phyloP scores from a whole-genome alignment of 92 coral and sea anemone genomes.

The Paragorgia papillata region DNA sequence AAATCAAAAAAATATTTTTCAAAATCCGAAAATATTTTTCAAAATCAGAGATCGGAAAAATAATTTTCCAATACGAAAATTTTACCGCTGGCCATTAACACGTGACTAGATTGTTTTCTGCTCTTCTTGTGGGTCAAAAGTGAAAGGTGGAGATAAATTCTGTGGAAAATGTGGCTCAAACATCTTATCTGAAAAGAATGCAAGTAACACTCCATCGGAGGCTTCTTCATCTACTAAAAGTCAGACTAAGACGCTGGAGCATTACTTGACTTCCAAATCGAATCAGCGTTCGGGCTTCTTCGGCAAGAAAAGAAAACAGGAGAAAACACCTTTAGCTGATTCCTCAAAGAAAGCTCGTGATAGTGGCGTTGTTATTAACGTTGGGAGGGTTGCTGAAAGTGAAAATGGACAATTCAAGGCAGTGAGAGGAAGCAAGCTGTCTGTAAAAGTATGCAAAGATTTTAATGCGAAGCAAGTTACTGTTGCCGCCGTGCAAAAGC shows the following conservation, averaged over 20 bases:
- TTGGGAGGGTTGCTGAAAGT: constrained; percentile 48
- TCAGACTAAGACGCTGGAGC: no score
- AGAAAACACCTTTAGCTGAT: no score
- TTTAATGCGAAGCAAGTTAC: constrained; percentile 31
- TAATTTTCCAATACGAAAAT: no score
- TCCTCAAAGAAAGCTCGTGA: neutral
- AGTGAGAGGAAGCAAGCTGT: constrained; percentile 47
- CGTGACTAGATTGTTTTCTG: neutral
- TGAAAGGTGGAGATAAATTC: constrained; percentile 26
- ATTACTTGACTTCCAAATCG: no score
- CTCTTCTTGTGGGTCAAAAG: neutral
- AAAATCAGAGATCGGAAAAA: no score
- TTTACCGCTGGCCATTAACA: no score
- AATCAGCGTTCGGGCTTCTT: no score
- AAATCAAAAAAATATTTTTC: no score
- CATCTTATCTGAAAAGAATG: neutral
- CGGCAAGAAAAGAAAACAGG: no score
- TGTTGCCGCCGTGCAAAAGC: constrained; percentile 24
- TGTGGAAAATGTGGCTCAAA: constrained; percentile 44
- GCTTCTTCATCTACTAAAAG: no score
- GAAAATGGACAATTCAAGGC: constrained; percentile 37
- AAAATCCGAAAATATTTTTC: no score
- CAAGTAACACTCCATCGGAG: no score
- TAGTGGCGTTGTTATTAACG: constrained; percentile 48
- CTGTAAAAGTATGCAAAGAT: constrained; percentile 42